phyloP scores from a whole-genome alignment of 2,113 vertebrate species.

The Crotalus viridis region DNA sequence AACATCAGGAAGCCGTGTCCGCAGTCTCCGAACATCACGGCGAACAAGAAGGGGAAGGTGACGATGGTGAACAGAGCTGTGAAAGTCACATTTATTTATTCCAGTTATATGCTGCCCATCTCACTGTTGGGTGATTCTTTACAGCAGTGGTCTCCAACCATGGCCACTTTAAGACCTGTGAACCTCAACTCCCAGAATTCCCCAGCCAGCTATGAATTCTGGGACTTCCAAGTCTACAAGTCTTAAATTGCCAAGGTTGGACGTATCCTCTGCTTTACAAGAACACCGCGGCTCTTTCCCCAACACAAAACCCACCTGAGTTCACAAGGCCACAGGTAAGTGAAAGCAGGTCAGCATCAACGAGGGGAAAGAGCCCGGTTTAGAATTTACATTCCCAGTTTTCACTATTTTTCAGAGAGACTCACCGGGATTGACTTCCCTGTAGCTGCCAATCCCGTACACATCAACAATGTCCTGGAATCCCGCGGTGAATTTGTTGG shows the following conservation, averaged over 20 bases:
- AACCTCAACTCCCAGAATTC: too few relatives aligned
- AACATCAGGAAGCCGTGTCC: slow-evolving; percentile 92
- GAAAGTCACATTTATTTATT: background rate
- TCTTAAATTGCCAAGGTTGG: background rate
- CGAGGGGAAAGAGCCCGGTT: background rate
- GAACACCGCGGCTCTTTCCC: background rate
- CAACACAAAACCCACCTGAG: background rate
- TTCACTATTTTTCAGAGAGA: background rate
- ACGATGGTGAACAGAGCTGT: slow-evolving; percentile 92
- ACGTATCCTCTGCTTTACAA: background rate
- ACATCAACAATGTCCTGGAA: slow-evolving; percentile 97
- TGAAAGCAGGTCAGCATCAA: too few relatives aligned
- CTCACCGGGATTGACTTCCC: slow-evolving; percentile 94
- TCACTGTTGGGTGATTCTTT: background rate
- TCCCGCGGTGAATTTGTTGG: slow-evolving; percentile 95
- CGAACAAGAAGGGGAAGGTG: slow-evolving; percentile 96
- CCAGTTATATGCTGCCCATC: background rate
- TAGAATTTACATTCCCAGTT: background rate
- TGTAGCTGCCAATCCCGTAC: slow-evolving; percentile 91
- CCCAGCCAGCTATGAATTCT: background rate
- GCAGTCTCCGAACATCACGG: slow-evolving; percentile 95
- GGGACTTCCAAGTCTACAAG: background rate
- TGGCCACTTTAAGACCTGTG: too few relatives aligned
- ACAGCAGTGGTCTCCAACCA: too few relatives aligned
- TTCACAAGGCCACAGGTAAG: background rate